These are phyloP conservation scores for Periophthalmus magnuspinnatus DNA, from an alignment of 2,797 vertebrate genomes.

Conservation along the genomic window DNA sequence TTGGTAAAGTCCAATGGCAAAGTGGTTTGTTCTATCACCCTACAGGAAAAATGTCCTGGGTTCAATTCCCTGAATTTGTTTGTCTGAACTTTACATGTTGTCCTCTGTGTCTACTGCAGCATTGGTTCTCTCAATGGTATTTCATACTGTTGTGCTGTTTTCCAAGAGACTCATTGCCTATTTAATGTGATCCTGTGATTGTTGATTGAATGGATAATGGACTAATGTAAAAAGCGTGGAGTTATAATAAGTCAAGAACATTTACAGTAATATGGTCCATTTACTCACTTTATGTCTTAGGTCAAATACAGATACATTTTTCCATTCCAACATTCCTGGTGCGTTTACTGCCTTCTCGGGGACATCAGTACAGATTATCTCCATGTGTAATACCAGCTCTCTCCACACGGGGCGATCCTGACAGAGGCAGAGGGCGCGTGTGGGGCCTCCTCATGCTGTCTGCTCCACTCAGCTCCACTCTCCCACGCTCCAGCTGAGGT, in stretches of 20 bases:
- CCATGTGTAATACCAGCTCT: conserved; percentile 34
- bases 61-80: too few species aligned
- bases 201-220: too few species aligned
- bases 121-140: too few species aligned
- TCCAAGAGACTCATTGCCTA: too few species aligned
- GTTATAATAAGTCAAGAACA: too few species aligned
- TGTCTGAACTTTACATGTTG: neutral
- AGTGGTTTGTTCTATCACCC: neutral
- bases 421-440: conserved; percentile 45
- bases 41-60: neutral
- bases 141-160: neutral
- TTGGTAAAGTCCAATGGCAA: neutral
- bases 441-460: conserved; percentile 25
- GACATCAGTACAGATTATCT: conserved; percentile 37
- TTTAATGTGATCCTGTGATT: too few species aligned
- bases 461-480: conserved; percentile 19
- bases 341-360: conserved; percentile 16
- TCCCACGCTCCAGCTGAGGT: conserved; percentile 51
- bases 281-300: too few species aligned
- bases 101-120: too few species aligned
- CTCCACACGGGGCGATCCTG: conserved; percentile 35
- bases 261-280: too few species aligned
- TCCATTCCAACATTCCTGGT: neutral
- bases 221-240: too few species aligned
- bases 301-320: too few species aligned